Evolutionary conservation across 2,113 vertebrate species (phyloP), one percentile per base, ranked within the genome.

Genomic region (Eleginops maclovinus): DNA sequence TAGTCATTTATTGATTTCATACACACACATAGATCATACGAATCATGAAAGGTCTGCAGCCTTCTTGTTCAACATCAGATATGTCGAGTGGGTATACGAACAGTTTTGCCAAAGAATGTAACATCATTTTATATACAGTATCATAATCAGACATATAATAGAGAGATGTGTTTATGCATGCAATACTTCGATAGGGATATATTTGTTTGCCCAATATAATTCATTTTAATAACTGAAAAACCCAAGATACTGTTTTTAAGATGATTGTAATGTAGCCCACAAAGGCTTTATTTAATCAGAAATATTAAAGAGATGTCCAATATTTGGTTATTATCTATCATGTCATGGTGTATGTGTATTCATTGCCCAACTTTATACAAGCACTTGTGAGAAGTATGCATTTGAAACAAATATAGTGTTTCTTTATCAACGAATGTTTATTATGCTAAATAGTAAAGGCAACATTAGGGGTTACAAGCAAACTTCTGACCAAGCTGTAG

Each of bases 1-100:
- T 28, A 40, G 51, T 13, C 41, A 9, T 19, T 64, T 40, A 72
- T 65, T 49, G n/a, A 60, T 56, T 49, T 71, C 4, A 54, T 58
- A 53, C 15, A 19, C 8, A 24, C 9, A 12, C 5, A 24, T 4
- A n/a, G n/a, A n/a, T n/a, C n/a, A n/a, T n/a, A 36, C 6, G 31
- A 8, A 36, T 36, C 31, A 8, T 36, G 9, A 36, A 36, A 36
- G 31, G 31, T 36, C 31, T 36, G 5, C 31, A 36, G 31, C 16
- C 31, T 44, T 50, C 26, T 62, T 56, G 17, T 19, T n/a, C 58
- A 31, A 46, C 50, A 50, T 49, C 2, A 17, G 3, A 55, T 28
- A 41, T 26, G 46, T 60, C 40, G n/a, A 43, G 24, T 12, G 28
- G 17, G 26, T 2, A 22, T 36, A 51, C 36, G n/a, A 49, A 49